A percentile compares a stretch with the other conserved stretches of the same genome.
phyloP scores from a whole-genome alignment of 2,888 invertebrate species.

The Latrodectus hesperus region DNA sequence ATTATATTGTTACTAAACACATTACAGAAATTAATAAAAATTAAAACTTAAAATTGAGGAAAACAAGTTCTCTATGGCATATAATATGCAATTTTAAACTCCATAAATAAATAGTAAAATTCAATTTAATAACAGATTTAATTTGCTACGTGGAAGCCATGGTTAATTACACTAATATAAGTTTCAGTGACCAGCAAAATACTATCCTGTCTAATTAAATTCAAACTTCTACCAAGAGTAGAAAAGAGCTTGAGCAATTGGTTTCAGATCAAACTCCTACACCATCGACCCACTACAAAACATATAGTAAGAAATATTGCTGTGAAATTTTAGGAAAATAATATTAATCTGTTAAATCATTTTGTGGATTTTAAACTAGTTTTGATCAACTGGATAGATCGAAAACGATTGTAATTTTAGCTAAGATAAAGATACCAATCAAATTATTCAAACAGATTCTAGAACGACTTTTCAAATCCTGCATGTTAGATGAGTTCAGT shows the following conservation, averaged over 20 bases:
- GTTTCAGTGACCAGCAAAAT: no score
- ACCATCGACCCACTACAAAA: not conserved
- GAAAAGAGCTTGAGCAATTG: no score
- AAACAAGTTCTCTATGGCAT: not conserved
- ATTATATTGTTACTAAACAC: not conserved
- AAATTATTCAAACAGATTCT: no score
- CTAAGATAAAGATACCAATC: not conserved
- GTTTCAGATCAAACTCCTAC: not conserved
- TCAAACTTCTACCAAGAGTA: no score
- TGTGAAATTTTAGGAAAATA: not conserved
- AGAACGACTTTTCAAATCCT: no score
- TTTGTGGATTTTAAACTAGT: not conserved
- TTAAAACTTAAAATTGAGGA: no score
- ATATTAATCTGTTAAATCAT: not conserved
- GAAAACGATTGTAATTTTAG: not conserved
- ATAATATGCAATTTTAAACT: not conserved
- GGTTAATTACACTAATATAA: no score
- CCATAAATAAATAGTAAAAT: not conserved
- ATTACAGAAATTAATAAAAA: no score
- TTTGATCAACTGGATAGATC: not conserved
- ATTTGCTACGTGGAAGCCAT: no score
- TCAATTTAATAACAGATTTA: no score
- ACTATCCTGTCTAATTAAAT: no score
- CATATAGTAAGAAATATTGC: not conserved
- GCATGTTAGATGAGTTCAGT: no score